Evolutionary conservation across 2,797 vertebrate species (phyloP).

Genomic region (Acanthopagrus latus): DNA sequence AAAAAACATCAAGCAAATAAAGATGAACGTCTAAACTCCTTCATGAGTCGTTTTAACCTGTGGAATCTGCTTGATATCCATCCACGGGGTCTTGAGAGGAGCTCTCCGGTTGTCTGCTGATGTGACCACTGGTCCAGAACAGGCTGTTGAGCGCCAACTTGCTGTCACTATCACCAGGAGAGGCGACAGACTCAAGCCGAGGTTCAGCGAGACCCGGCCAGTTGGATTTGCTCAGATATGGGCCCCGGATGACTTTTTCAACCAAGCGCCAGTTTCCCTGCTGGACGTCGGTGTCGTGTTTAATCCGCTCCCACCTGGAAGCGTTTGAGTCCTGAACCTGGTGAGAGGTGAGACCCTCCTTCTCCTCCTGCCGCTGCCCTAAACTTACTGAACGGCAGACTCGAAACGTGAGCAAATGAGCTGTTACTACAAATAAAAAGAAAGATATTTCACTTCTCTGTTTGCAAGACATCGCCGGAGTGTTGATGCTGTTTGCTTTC

Average conservation of each 20-base stretch:
- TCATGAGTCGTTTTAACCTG: conserved; percentile 61
- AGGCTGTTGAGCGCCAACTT: not conserved
- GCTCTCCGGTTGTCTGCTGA: not conserved
- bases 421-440: conserved; percentile 49
- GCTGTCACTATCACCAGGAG: not conserved
- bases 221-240: not conserved
- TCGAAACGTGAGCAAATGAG: conserved; percentile 30
- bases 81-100: not conserved
- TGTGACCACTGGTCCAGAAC: conserved; percentile 43
- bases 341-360: not conserved
- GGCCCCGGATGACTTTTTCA: not conserved
- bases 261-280: not conserved
- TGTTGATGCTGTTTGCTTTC: conserved; percentile 40
- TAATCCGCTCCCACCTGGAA: not conserved
- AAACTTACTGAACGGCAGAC: conserved; percentile 43
- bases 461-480: conserved; percentile 76
- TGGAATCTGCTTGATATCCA: conserved; percentile 64
- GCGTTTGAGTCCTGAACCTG: not conserved
- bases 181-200: not conserved
- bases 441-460: conserved; percentile 30
- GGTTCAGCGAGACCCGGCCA: not conserved
- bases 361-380: conserved; percentile 10
- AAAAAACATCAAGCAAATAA: not conserved
- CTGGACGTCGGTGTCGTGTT: not conserved
- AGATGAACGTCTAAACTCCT: not conserved